Conservation (phyloP, 1,140 invertebrate species). For the Triops longicaudatus region DNA sequence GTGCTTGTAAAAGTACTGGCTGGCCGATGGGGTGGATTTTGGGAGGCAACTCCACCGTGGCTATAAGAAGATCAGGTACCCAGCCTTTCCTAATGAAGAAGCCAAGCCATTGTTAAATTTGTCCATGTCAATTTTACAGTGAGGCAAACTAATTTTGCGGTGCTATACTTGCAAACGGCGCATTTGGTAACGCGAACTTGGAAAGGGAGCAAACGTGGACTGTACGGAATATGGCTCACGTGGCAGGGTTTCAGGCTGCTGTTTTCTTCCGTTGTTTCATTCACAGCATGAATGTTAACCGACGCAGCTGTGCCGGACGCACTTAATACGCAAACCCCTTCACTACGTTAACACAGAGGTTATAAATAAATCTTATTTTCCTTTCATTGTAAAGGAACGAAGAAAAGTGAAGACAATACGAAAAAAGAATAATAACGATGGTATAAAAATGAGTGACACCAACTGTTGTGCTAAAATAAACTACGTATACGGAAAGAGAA, state of each 20-base stretch:
- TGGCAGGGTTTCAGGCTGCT: constrained; percentile 39
- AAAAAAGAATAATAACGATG: constrained; percentile 8
- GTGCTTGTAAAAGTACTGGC: constrained; percentile 66
- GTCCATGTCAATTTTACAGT: background rate
- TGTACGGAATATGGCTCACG: constrained; percentile 74
- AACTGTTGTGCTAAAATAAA: too few species aligned
- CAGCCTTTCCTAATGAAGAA: constrained; percentile 52
- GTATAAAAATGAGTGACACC: too few species aligned
- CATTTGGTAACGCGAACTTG: constrained; percentile 56
- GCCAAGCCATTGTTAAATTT: constrained; percentile 5
- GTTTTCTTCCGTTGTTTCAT: constrained; percentile 21
- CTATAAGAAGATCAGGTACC: constrained; percentile 83
- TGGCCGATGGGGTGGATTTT: constrained; percentile 61
- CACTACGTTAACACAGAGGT: constrained; percentile 46
- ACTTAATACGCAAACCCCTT: constrained; percentile 89
- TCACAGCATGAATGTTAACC: constrained; percentile 43
- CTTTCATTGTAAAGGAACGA: constrained; percentile 2
- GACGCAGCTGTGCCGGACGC: constrained; percentile 87
- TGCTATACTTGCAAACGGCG: constrained; percentile 54
- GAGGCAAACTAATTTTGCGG: constrained; percentile 26
- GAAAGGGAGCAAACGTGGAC: constrained; percentile 58
- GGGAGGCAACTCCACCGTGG: constrained; percentile 75
- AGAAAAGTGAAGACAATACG: background rate
- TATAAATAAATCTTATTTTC: constrained; percentile 32
- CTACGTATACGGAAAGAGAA: background rate